Evolutionary conservation across 2,888 invertebrate genomes (phyloP), one percentile per base, ranked within the genome.

Genomic region (Gibbula magus): DNA sequence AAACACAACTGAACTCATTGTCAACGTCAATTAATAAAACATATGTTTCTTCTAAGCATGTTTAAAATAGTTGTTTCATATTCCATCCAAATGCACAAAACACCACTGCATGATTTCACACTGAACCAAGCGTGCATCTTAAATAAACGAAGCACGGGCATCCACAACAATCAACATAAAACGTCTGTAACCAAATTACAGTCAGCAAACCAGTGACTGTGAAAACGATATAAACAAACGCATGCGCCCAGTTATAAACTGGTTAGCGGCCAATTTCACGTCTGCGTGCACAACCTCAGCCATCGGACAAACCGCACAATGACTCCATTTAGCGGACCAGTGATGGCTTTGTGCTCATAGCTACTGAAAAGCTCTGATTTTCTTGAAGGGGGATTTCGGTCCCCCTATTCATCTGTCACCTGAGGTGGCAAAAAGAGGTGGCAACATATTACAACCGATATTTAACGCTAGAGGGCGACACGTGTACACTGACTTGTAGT

Each of bases 341-440:
- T n/a, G 70, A 70, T 3, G 70, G n/a, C 20, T 35, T 70, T 70
- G 70, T 70, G 39, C 39, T 70, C n/a, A 18, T 10, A 18, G 29
- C 35, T 70, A 20, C 70, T 70, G 29, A 35, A 35, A n/a, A 7
- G 39, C 29, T 20, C 70, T 70, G 70, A 70, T 70, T 70, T 70
- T 32, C 29, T 35, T 20, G 70, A 20, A 20, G 70, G 29, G 18
- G 35, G 35, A 70, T 35, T 70, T 70, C 70, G 35, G 16, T 29
- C 20, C 35, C 2, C n/a, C 70, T 70, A 70, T 70, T 70, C 70
- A 70, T 10, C 70, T 70, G 70, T 70, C 70, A 70, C 35, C 70
- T 39, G n/a, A 35, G 70, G 70, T 70, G 70, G 29, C 39, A 35
- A n/a, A 32, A 20, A 39, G 70, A 70, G 20, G 2, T 29, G 39